phyloP scores from a whole-genome alignment of 2,113 vertebrate genomes.

The Corydoras sp. region DNA sequence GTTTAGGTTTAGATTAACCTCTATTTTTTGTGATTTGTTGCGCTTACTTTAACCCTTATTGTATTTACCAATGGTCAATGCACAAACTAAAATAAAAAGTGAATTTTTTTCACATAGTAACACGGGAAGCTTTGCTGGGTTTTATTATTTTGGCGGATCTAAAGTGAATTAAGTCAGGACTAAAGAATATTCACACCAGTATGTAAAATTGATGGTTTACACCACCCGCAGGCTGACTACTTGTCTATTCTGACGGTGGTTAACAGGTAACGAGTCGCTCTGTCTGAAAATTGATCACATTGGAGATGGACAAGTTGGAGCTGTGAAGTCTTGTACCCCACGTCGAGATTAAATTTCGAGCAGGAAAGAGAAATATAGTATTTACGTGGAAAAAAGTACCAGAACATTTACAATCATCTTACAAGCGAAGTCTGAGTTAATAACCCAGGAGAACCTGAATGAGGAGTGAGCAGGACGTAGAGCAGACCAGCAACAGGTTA shows the following conservation, averaged over 20 bases:
- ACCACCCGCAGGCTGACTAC: conserved; percentile 20
- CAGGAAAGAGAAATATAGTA: conserved; percentile 16
- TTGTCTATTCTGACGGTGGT: conserved; percentile 30
- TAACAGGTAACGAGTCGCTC: conserved; percentile 27
- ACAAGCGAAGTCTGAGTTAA: background rate
- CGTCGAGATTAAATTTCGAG: conserved; percentile 24
- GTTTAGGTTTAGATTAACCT: too few relatives aligned
- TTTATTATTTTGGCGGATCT: background rate
- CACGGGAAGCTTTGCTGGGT: too few relatives aligned
- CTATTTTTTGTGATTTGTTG: too few relatives aligned
- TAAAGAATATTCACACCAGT: background rate
- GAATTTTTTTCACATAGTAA: too few relatives aligned
- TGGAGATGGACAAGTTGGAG: conserved; percentile 27
- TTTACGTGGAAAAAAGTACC: conserved; percentile 15
- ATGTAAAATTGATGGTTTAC: conserved; percentile 17
- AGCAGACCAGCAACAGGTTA: conserved; percentile 8
- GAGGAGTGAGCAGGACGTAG: too few relatives aligned
- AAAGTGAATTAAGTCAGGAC: background rate
- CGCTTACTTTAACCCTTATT: too few relatives aligned
- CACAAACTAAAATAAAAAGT: too few relatives aligned
- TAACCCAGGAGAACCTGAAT: too few relatives aligned
- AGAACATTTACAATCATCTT: conserved; percentile 11
- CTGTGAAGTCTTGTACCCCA: background rate
- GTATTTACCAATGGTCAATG: too few relatives aligned
- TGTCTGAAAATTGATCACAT: conserved; percentile 13